Evolutionary conservation across 2,888 invertebrate genomes (phyloP), one percentile per base, ranked within the genome.

Genomic region (Troides aeacus): DNA sequence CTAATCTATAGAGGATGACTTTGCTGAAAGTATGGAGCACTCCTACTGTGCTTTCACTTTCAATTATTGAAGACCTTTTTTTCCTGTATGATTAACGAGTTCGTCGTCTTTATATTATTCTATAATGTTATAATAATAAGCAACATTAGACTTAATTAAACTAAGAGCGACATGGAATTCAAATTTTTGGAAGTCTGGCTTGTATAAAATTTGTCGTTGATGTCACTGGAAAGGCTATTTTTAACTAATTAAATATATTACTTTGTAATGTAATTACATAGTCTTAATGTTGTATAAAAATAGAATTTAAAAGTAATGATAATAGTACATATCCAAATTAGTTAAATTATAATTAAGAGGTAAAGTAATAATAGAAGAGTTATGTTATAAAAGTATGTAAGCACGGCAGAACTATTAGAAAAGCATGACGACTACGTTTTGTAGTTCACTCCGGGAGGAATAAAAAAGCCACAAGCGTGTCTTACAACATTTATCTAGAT

Each of bases 401-500:
- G 60, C 60, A 42, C 39, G 18, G 53, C 59, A 17, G 30, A 64
- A 58, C 64, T 71, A 64, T 68, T 71, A 67, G 64, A 71, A n/a
- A 24, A 61, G 46, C 60, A 64, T 74, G 74, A 71, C 74, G 72
- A 74, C 69, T 75, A 79, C 78, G 77, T 76, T 77, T 80, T 64
- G 70, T 67, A 80, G 80, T 77, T 79, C 78, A 76, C 78, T 74
- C 73, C 69, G 65, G 66, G 84, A 81, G 79, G 83, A 86, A 86
- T 85, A 82, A 87, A 83, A 86, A 81, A 81, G 82, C 85, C 82
- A 79, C 86, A 87, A 83, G 86, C 91, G 90, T 90, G 90, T 89
- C 89, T 86, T 82, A 84, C 86, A 83, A 78, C 81, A 80, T 81
- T 84, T 89, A 92, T 92, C 92, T 88, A 82, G 88, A 92, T 92